These are phyloP conservation scores for Myotis brandtii DNA, from an alignment of 2,113 vertebrate genomes.

Conservation along the genomic window DNA sequence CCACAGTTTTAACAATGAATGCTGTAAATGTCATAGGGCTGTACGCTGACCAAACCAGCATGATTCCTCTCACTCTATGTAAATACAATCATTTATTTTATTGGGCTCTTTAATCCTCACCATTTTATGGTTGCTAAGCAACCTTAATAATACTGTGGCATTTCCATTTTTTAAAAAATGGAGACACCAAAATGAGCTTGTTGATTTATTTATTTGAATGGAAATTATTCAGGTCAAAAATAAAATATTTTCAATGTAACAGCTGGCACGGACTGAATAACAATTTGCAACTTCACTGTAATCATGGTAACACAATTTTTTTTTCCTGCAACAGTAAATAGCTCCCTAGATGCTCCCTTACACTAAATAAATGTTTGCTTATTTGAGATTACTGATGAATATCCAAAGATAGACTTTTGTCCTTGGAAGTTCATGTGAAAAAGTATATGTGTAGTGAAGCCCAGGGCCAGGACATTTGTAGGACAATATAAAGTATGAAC, in stretches of 20 bases:
- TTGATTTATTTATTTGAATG: slow-evolving; percentile 76
- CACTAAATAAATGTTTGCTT: background rate
- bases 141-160: slow-evolving; percentile 57
- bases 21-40: slow-evolving; percentile 60
- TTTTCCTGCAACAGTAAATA: slow-evolving; percentile 44
- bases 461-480: slow-evolving; percentile 69
- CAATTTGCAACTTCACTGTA: slow-evolving; percentile 40
- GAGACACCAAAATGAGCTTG: slow-evolving; percentile 56
- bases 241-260: slow-evolving; percentile 64
- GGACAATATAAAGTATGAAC: slow-evolving; percentile 64
- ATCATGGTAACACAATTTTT: background rate
- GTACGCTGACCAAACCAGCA: slow-evolving; percentile 32
- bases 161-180: slow-evolving; percentile 45
- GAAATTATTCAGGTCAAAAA: slow-evolving; percentile 69
- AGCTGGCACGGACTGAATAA: background rate
- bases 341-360: background rate
- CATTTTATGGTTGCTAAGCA: slow-evolving; percentile 81
- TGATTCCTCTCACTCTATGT: slow-evolving; percentile 47
- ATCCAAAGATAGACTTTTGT: slow-evolving; percentile 21
- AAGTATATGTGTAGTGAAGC: background rate
- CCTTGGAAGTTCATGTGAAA: slow-evolving; percentile 24
- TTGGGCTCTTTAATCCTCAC: slow-evolving; percentile 34
- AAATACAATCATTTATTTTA: slow-evolving; percentile 74
- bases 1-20: slow-evolving; percentile 61
- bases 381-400: background rate